Percentiles rank a stretch among this genome's conserved stretches.
Conservation (phyloP, 23 tunicate genomes). For the Trididemnum clinides region DNA sequence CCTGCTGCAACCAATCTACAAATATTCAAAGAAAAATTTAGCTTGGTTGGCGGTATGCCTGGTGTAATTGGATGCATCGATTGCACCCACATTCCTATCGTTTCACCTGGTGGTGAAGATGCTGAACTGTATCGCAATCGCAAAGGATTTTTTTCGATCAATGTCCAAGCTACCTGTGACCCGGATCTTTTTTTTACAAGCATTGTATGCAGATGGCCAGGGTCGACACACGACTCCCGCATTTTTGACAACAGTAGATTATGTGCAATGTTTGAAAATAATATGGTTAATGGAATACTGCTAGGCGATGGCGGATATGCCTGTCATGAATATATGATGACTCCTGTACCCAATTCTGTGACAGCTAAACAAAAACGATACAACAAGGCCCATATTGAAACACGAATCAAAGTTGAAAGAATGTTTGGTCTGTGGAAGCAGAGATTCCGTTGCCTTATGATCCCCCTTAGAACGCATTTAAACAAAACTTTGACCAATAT, state of each 20-base stretch:
- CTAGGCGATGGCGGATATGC: conserved; percentile 65
- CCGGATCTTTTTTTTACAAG: conserved; percentile 47
- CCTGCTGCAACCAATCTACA: neutral
- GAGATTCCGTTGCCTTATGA: conserved; percentile 45
- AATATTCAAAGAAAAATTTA: neutral
- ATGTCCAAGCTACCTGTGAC: conserved; percentile 70
- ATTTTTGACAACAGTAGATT: conserved; percentile 49
- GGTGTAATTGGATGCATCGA: conserved; percentile 50
- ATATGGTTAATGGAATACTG: conserved; percentile 7
- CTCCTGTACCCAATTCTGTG: conserved; percentile 37
- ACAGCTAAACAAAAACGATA: conserved; percentile 7
- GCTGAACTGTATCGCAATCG: conserved; percentile 34
- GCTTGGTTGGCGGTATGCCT: conserved; percentile 37
- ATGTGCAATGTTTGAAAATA: conserved; percentile 42
- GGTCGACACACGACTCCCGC: conserved; percentile 61
- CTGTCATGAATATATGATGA: conserved; percentile 55
- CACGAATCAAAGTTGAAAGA: conserved; percentile 31
- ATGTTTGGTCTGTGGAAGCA: conserved; percentile 59
- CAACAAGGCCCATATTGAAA: conserved; percentile 43
- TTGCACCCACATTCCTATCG: conserved; percentile 57
- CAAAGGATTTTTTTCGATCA: conserved; percentile 60
- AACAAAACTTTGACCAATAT: conserved; percentile 34
- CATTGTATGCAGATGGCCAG: conserved; percentile 66
- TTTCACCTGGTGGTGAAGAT: conserved; percentile 53
- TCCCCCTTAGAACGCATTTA: conserved; percentile 25